Percentiles rank a stretch among this genome's conserved stretches.
Evolutionary conservation across 2,113 vertebrate genomes (phyloP).

Genomic region (Myrmecophaga tridactyla): DNA sequence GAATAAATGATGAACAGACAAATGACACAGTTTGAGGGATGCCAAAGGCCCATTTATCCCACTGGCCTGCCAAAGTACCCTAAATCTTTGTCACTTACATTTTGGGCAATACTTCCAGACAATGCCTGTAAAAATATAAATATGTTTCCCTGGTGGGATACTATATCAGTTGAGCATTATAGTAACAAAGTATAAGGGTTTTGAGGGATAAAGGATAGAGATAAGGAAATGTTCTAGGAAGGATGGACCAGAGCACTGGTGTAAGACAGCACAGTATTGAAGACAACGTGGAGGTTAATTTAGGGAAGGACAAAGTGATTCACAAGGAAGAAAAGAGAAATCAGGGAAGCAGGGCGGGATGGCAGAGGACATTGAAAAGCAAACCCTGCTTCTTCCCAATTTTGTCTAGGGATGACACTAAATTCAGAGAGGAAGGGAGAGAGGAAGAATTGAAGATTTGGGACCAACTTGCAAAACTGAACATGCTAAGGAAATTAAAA

Average conservation of each 20-base stretch:
- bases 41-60: neutral
- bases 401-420: neutral
- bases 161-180: neutral
- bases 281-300: neutral
- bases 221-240: neutral
- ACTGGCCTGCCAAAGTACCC: neutral
- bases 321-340: neutral
- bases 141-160: neutral
- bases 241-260: neutral
- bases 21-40: neutral
- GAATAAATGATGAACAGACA: neutral
- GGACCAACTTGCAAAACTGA: neutral
- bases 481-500: neutral
- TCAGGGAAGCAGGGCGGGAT: neutral
- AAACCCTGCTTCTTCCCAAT: neutral
- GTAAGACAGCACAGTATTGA: neutral
- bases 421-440: neutral
- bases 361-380: neutral
- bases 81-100: neutral
- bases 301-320: neutral
- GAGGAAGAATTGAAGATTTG: neutral
- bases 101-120: neutral
- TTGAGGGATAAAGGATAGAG: neutral
- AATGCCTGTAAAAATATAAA: neutral
- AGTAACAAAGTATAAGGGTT: neutral